These are phyloP conservation scores for Frieseomelitta varia DNA, from an alignment of 1,140 invertebrate genomes.

Conservation along the genomic window DNA sequence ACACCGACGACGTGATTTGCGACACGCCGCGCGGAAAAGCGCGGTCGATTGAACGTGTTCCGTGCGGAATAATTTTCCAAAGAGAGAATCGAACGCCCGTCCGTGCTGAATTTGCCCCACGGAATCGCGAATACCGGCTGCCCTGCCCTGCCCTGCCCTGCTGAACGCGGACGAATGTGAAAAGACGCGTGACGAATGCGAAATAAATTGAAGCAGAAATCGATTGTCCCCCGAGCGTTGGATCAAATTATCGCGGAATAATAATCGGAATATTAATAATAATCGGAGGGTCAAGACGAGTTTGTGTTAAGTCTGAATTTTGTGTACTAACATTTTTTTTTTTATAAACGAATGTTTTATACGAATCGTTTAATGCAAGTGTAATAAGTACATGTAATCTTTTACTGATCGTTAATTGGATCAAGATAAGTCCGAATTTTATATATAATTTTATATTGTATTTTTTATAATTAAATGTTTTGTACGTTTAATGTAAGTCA, in stretches of 20 bases:
- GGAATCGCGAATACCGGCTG: not conserved
- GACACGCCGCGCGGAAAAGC: not conserved
- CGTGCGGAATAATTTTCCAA: not conserved
- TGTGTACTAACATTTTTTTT: no score
- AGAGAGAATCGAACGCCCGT: not conserved
- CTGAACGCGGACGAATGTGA: not conserved
- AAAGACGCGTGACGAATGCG: not conserved
- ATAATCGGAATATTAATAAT: not conserved
- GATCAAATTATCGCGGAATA: not conserved
- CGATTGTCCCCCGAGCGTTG: not conserved
- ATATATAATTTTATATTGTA: no score
- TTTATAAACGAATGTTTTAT: no score
- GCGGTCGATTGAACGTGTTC: not conserved
- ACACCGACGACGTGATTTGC: not conserved
- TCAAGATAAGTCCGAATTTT: no score
- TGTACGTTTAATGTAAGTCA: no score
- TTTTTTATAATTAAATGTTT: no score
- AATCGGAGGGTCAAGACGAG: not conserved
- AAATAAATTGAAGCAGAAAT: not conserved
- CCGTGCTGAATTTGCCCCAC: not conserved
- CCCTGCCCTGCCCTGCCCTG: not conserved
- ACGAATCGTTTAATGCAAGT: no score
- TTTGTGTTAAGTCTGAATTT: not conserved
- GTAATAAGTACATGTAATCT: no score
- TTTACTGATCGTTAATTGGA: no score